These are phyloP conservation scores for Drepanosiphum platanoidis DNA, from an alignment of 2,888 invertebrate genomes.

Conservation along the genomic window DNA sequence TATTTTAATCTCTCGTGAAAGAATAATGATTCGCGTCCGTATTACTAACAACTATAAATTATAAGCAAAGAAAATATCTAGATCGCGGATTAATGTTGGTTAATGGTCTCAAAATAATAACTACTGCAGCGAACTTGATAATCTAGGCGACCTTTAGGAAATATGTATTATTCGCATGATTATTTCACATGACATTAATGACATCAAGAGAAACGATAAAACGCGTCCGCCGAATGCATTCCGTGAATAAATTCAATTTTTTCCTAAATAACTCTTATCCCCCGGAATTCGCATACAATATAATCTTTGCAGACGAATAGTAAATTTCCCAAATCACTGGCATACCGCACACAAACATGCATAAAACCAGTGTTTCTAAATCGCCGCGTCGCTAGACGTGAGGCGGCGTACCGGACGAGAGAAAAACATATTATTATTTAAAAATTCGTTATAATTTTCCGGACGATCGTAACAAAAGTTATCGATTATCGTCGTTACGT, in stretches of 20 bases:
- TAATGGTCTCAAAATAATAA: slow-evolving; percentile 25
- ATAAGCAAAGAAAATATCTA: background rate
- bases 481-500: too few species aligned
- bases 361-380: too few species aligned
- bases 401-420: too few species aligned
- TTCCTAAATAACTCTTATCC: background rate
- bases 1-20: background rate
- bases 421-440: too few species aligned
- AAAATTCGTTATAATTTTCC: too few species aligned
- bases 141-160: slow-evolving; percentile 2
- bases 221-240: background rate
- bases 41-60: background rate
- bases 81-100: slow-evolving; percentile 20
- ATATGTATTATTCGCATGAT: background rate
- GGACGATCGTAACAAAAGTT: too few species aligned
- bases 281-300: too few species aligned
- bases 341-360: too few species aligned
- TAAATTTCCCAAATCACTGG: too few species aligned
- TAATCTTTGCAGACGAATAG: too few species aligned
- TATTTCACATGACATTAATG: background rate
- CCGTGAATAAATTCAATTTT: background rate
- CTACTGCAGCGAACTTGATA: background rate
- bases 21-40: background rate
- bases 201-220: background rate
- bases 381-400: too few species aligned